Percentiles rank a stretch among this genome's conserved stretches.
phyloP scores from a whole-genome alignment of 2,113 vertebrate genomes.

The Carassius gibelio region DNA sequence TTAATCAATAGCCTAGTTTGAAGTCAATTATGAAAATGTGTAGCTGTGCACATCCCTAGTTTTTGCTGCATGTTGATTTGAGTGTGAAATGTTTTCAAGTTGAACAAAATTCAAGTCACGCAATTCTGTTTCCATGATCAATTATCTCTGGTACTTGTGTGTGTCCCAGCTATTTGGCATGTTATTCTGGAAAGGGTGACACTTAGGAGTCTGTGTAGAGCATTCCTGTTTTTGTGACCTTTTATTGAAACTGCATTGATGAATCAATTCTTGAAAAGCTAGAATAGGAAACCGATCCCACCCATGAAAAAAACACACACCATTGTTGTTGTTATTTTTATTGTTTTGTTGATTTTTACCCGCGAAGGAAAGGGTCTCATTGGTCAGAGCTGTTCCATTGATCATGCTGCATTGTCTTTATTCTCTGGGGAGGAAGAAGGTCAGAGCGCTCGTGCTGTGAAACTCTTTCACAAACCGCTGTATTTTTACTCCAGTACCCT shows the following conservation, averaged over 20 bases:
- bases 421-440: conserved; percentile 45
- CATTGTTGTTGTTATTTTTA: conserved; percentile 18
- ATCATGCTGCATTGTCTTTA: conserved; percentile 29
- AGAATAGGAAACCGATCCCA: not conserved
- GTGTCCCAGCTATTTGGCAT: not conserved
- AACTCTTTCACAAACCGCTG: conserved; percentile 15
- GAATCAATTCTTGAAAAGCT: not conserved
- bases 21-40: not conserved
- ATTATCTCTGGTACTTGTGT: not conserved
- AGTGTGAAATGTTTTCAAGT: not conserved
- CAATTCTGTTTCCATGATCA: not conserved
- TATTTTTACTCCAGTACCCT: conserved; percentile 16
- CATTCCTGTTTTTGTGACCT: not conserved
- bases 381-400: not conserved
- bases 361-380: conserved; percentile 3
- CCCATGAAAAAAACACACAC: not conserved
- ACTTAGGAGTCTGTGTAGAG: not conserved
- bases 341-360: not conserved
- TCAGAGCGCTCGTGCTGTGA: not conserved
- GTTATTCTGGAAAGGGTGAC: not conserved
- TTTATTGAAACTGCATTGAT: not conserved
- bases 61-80: not conserved
- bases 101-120: not conserved
- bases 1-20: too few relatives aligned
- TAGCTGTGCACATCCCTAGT: too few relatives aligned